Evolutionary conservation across 2,888 invertebrate species (phyloP).

Genomic region (Agrypnus murinus): DNA sequence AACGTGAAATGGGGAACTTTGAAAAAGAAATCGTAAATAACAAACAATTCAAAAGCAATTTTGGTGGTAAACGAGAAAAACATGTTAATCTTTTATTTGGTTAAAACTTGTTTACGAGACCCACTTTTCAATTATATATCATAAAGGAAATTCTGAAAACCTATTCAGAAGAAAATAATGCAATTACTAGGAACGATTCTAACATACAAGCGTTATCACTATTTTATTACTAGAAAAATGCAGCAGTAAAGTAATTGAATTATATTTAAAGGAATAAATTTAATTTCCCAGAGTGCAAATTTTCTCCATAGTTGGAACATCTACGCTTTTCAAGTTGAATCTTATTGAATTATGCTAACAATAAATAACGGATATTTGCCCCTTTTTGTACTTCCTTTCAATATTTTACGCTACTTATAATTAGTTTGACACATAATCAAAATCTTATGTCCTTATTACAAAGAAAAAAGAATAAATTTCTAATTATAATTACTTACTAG

Average conservation of each 20-base stretch:
- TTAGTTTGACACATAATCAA: no score
- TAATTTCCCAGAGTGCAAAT: conserved; percentile 20
- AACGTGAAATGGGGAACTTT: background rate
- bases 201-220: no score
- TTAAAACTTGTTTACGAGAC: conserved; percentile 11
- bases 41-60: conserved; percentile 2
- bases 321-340: conserved; percentile 5
- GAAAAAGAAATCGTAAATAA: background rate
- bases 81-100: conserved; percentile 25
- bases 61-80: conserved; percentile 3
- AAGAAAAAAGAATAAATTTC: no score
- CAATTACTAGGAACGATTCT: no score
- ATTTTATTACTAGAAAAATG: no score
- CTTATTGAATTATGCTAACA: conserved; percentile 13
- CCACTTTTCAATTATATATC: conserved; percentile 2
- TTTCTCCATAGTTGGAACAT: background rate
- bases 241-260: background rate
- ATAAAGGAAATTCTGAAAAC: no score
- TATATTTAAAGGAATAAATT: conserved; percentile 11
- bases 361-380: background rate
- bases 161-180: no score
- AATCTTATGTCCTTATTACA: no score
- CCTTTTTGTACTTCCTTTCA: background rate
- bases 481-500: conserved; percentile 59
- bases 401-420: no score